Conservation (phyloP, 2,888 invertebrate genomes). For the Eustalomyia histrio region DNA sequence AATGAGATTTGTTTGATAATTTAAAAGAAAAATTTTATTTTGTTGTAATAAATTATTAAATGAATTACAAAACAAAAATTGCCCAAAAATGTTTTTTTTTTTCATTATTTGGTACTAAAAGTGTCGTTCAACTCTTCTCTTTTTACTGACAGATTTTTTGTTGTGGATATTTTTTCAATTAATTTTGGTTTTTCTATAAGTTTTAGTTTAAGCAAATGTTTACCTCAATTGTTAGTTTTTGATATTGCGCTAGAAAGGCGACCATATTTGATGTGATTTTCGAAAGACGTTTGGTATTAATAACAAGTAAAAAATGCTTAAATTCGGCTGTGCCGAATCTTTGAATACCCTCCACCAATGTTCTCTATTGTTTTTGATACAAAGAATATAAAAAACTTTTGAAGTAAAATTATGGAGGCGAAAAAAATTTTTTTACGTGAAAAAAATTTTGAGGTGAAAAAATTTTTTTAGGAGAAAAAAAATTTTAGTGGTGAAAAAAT, state of each 20-base stretch:
- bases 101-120: slow-evolving; percentile 19
- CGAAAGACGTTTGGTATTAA: no score
- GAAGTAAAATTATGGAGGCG: no score
- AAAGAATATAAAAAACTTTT: no score
- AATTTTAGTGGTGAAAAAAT: no score
- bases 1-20: slow-evolving; percentile 14
- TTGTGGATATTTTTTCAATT: slow-evolving; percentile 9
- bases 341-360: no score
- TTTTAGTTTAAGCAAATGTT: not conserved
- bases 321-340: no score
- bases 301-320: no score
- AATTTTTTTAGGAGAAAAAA: no score
- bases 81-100: not conserved
- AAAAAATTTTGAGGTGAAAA: no score
- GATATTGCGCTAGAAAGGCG: not conserved
- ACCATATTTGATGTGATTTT: not conserved
- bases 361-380: no score
- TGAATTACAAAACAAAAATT: not conserved
- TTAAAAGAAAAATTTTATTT: slow-evolving; percentile 11
- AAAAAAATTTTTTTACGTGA: no score
- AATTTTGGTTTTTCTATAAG: not conserved
- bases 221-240: not conserved
- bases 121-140: slow-evolving; percentile 28
- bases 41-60: slow-evolving; percentile 4
- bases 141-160: not conserved